phyloP scores from a whole-genome alignment of 2,888 invertebrate species.

The Drosophila aldrichi region DNA sequence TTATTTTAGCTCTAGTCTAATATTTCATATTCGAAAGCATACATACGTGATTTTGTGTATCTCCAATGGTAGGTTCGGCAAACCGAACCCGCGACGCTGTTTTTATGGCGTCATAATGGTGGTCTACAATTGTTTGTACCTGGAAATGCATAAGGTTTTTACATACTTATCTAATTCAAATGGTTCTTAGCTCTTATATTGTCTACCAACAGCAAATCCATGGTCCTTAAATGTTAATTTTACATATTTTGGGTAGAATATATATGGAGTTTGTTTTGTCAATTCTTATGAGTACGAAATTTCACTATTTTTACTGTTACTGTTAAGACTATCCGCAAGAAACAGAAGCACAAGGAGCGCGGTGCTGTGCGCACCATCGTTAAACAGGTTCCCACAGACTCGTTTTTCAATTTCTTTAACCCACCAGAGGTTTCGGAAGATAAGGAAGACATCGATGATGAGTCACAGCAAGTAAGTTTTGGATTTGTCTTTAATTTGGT shows the following conservation, averaged over 20 bases:
- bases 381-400: slow-evolving; percentile 97
- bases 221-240: not conserved
- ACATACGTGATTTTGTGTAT: slow-evolving; percentile 72
- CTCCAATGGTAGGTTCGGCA: slow-evolving; percentile 88
- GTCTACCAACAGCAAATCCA: slow-evolving; percentile 3
- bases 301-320: slow-evolving; percentile 87
- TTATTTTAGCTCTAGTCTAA: slow-evolving; percentile 2
- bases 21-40: slow-evolving; percentile 25
- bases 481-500: not conserved
- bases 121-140: slow-evolving; percentile 97
- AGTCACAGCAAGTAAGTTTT: slow-evolving; percentile 87
- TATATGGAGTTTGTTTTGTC: not conserved
- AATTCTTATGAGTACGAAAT: not conserved
- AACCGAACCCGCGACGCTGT: slow-evolving; percentile 95
- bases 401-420: slow-evolving; percentile 99
- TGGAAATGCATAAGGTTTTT: slow-evolving; percentile 84
- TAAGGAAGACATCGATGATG: slow-evolving; percentile 93
- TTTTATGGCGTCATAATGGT: slow-evolving; percentile 92
- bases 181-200: slow-evolving; percentile 10
- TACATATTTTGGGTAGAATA: not conserved
- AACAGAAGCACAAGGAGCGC: slow-evolving; percentile 98
- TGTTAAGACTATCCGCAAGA: slow-evolving; percentile 97
- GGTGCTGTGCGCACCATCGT: slow-evolving; percentile 97
- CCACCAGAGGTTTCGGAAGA: slow-evolving; percentile 96
- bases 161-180: slow-evolving; percentile 30